Evolutionary conservation across 2,113 vertebrate species (phyloP).

Genomic region (Salvator merianae): DNA sequence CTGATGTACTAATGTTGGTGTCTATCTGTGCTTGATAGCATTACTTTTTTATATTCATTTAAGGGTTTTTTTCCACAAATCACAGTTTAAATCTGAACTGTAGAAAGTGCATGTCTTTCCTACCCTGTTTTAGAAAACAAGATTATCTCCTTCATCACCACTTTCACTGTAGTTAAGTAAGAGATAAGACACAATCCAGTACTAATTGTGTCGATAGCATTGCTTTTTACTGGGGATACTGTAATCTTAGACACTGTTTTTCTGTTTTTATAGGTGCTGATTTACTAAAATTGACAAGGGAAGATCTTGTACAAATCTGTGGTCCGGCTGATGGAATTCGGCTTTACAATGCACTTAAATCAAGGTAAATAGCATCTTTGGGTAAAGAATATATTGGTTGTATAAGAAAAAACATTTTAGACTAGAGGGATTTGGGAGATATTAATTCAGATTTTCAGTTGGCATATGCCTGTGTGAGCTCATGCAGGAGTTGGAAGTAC

Average conservation of each 20-base stretch:
- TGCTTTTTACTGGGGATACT: background rate
- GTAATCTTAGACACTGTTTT: background rate
- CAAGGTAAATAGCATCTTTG: conserved; percentile 75
- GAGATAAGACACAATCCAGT: conserved; percentile 21
- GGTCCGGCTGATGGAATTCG: conserved; percentile 93
- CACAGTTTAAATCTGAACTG: conserved; percentile 45
- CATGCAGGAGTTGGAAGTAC: background rate
- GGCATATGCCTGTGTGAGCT: conserved; percentile 37
- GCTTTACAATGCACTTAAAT: conserved; percentile 93
- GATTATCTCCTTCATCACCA: conserved; percentile 22
- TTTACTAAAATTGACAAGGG: conserved; percentile 92
- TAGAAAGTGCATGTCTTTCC: conserved; percentile 69
- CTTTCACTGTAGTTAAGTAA: conserved; percentile 17
- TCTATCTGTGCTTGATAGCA: background rate
- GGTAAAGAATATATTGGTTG: background rate
- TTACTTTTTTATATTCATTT: no score
- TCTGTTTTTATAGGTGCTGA: conserved; percentile 84
- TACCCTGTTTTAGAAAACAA: conserved; percentile 46
- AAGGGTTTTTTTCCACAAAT: no score
- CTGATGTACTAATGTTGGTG: background rate
- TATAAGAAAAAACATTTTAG: background rate
- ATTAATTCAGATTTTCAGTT: background rate
- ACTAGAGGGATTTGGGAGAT: conserved; percentile 28
- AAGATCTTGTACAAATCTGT: conserved; percentile 94
- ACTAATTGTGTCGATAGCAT: background rate